Conservation (phyloP, 92 coral and sea anemone genomes). For the Palythoa caribaeorum region DNA sequence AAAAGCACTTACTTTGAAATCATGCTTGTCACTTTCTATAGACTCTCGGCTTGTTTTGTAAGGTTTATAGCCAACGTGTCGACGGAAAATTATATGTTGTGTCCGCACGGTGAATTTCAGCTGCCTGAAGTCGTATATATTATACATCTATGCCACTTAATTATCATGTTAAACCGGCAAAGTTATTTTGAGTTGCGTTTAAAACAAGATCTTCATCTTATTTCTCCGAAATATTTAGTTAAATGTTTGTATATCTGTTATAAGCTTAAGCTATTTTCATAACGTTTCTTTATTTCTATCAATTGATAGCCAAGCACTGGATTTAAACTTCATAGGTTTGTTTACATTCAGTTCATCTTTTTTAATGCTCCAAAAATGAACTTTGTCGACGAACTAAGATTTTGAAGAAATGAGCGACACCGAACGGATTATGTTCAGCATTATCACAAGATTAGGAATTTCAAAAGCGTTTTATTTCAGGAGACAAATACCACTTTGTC, state of each 20-base stretch:
- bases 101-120: background rate
- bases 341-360: background rate
- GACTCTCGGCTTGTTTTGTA: background rate
- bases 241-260: background rate
- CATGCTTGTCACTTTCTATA: background rate
- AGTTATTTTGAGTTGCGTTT: background rate
- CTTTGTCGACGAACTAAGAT: too few relatives aligned
- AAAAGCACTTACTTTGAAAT: background rate
- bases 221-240: conserved; percentile 5
- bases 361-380: too few relatives aligned
- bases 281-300: background rate
- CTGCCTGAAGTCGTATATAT: background rate
- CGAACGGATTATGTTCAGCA: too few relatives aligned
- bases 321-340: background rate
- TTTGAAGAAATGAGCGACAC: too few relatives aligned
- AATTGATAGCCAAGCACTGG: background rate
- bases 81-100: background rate
- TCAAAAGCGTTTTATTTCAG: background rate
- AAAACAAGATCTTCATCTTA: background rate
- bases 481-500: background rate
- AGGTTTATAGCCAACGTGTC: background rate
- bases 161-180: background rate
- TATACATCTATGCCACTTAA: background rate
- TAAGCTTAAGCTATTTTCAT: background rate
- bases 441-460: background rate